Evolutionary conservation across 2,888 invertebrate genomes (phyloP).

Genomic region (Pyrochroa serraticornis): DNA sequence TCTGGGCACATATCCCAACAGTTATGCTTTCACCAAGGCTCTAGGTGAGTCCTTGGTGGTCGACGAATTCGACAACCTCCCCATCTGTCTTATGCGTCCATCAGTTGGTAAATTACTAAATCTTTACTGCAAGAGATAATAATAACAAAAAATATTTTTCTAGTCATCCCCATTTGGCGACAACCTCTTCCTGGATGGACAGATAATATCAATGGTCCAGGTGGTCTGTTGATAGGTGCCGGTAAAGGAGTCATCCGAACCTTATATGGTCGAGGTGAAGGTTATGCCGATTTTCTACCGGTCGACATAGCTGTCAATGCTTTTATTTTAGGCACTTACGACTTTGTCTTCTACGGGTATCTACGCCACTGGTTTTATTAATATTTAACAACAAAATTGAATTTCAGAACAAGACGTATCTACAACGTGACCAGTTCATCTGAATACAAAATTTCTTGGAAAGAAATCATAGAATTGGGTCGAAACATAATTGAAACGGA

Average conservation of each 20-base stretch:
- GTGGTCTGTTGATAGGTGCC: conserved; percentile 77
- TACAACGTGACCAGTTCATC: conserved; percentile 81
- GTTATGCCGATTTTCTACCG: conserved; percentile 79
- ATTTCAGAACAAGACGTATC: conserved; percentile 56
- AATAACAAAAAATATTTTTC: neutral
- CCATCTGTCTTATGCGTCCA: conserved; percentile 79
- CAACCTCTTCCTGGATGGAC: conserved; percentile 87
- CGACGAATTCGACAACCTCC: conserved; percentile 75
- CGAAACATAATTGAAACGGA: conserved; percentile 75
- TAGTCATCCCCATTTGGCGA: conserved; percentile 82
- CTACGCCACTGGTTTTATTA: too few species aligned
- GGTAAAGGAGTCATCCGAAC: conserved; percentile 85
- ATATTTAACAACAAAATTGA: too few species aligned
- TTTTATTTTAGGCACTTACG: conserved; percentile 50
- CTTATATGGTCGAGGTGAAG: conserved; percentile 79
- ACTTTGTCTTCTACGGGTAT: neutral
- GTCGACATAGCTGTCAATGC: conserved; percentile 81
- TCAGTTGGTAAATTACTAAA: conserved; percentile 69
- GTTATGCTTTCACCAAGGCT: conserved; percentile 91
- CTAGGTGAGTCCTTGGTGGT: conserved; percentile 83
- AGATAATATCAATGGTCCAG: conserved; percentile 88
- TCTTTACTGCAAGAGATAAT: too few species aligned
- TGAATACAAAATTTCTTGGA: conserved; percentile 86
- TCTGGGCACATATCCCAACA: conserved; percentile 79
- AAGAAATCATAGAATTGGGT: conserved; percentile 83